Percentiles rank a stretch among this genome's conserved stretches.
These are phyloP conservation scores for Lasioglossum malachurum DNA, from an alignment of 2,888 invertebrate species.

Conservation along the genomic window DNA sequence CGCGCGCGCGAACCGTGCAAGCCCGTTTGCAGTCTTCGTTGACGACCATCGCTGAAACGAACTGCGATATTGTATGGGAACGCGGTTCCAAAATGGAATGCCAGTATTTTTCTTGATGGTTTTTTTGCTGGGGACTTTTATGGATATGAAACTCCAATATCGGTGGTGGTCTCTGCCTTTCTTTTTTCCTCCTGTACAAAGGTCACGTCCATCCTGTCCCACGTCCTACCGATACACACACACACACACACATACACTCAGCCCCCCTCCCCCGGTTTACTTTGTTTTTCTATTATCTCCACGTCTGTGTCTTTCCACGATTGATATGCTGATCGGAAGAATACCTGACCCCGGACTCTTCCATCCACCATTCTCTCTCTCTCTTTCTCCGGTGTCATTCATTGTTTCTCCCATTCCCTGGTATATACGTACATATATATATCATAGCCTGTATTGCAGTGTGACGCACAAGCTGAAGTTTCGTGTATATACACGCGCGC, in stretches of 20 bases:
- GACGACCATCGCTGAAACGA: slow-evolving; percentile 52
- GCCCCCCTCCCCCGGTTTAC: not conserved
- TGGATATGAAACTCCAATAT: slow-evolving; percentile 63
- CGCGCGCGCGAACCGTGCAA: not conserved
- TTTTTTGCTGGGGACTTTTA: slow-evolving; percentile 73
- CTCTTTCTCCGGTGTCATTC: not conserved
- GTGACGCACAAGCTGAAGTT: slow-evolving; percentile 70
- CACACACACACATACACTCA: not conserved
- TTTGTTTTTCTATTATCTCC: slow-evolving; percentile 47
- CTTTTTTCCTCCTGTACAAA: slow-evolving; percentile 54
- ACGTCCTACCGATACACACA: not conserved
- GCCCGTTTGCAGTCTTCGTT: slow-evolving; percentile 72
- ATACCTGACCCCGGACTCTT: not conserved
- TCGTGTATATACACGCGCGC: slow-evolving; percentile 26
- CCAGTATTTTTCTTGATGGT: slow-evolving; percentile 71
- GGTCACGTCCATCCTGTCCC: slow-evolving; percentile 27
- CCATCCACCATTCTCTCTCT: not conserved
- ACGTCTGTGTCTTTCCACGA: slow-evolving; percentile 45
- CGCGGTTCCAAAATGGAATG: slow-evolving; percentile 76
- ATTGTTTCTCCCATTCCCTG: slow-evolving; percentile 1
- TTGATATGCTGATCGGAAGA: slow-evolving; percentile 51
- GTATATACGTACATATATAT: not conserved
- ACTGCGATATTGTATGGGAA: slow-evolving; percentile 58
- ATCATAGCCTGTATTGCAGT: slow-evolving; percentile 62
- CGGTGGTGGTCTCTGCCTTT: slow-evolving; percentile 73